Base-by-base conservation (phyloP, 2,113 vertebrate species). In the Ptyas mucosa region DNA sequence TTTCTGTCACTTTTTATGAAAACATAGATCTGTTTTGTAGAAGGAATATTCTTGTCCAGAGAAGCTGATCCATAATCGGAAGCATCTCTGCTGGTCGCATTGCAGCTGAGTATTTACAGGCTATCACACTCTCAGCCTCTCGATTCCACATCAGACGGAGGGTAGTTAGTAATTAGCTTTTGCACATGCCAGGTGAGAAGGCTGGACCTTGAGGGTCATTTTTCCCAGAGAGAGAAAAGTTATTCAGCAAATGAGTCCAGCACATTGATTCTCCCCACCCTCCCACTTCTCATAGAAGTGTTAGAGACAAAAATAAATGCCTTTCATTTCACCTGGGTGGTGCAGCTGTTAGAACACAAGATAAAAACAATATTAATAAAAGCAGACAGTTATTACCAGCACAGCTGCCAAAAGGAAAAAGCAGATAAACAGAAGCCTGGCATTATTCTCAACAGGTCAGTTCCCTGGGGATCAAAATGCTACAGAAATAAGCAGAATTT, bases 291-390 rank as follows among this genome's bases (percentile, higher is more conserved):
- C 85, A 92, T 61, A 94, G 90, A 91, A 26, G 15, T 96, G 95
- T 94, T 93, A 94, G 57, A 85, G 91, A 6, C 43, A 54, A 88
- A 95, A 97, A 95, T 54, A 95, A 96, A 97, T 94, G 94, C 92
- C 90, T 97, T 97, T 97, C 93, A 96, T 97, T 97, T 97, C 95
- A 93, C 93, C 94, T 96, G 4, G 52, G 91, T 95, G 85, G 93
- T 89, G 87, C 90, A 91, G 89, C 89, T 94, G 93, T 96, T 97
- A 94, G 0, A 10, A 96, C 39, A 34, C 20, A 8, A 88, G 95
- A 95, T 96, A 94, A 96, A 97, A 97, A 96, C 95, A 97, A 5
- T 95, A 95, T 94, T 96, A 95, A 95, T 93, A 97, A 96, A 96
- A 95, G 89, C 92, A 96, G 93, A 87, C 95, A 96, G 93, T 95